Evolutionary conservation across 2,113 vertebrate genomes (phyloP).

Genomic region (Bombycilla garrulus): DNA sequence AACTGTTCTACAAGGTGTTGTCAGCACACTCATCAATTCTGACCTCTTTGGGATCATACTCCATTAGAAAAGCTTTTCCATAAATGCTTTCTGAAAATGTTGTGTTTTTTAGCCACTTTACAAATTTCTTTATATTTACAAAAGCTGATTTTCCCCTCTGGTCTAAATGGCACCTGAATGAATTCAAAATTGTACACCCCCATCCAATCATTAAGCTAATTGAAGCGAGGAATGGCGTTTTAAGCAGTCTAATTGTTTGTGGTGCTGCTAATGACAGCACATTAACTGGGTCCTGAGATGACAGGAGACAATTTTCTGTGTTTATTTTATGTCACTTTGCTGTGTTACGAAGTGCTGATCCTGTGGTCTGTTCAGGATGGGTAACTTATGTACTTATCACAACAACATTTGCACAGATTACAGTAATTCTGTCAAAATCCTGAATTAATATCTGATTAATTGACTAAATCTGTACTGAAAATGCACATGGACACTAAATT

Average conservation of each 20-base stretch:
- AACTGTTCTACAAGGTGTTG: not conserved
- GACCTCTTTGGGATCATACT: not conserved
- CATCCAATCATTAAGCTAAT: not conserved
- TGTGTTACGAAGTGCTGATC: not conserved
- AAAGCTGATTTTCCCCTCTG: not conserved
- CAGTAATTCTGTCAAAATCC: not conserved
- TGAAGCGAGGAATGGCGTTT: not conserved
- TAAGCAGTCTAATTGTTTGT: not conserved
- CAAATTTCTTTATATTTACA: not conserved
- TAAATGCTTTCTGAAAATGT: not conserved
- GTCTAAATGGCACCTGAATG: not conserved
- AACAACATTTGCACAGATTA: not conserved
- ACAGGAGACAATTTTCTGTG: not conserved
- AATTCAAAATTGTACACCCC: not conserved
- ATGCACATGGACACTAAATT: not conserved
- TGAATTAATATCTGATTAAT: not conserved
- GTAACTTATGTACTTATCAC: not conserved
- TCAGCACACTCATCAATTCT: fast-evolving
- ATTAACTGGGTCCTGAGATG: not conserved
- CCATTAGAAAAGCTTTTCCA: not conserved
- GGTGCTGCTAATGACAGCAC: not conserved
- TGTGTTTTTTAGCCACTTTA: not conserved
- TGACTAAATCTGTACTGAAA: not conserved
- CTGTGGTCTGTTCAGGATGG: not conserved
- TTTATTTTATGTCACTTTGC: not conserved